Conservation (phyloP, 2,113 vertebrate species). For the Pionites leucogaster region DNA sequence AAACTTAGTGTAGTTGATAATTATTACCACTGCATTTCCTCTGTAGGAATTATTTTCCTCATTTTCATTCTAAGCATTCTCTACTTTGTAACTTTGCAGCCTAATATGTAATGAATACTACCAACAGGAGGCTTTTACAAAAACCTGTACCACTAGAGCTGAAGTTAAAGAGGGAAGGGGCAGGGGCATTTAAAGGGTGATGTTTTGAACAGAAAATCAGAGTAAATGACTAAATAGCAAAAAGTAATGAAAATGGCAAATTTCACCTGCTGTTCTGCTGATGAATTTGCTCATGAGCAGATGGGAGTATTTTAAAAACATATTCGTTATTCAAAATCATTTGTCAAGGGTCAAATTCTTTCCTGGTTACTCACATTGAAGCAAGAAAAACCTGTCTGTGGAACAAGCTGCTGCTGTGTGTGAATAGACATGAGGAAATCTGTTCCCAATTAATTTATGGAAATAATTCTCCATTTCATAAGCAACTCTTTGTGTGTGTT, state of each 20-base stretch:
- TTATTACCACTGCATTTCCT: conserved; percentile 36
- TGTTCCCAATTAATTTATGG: conserved; percentile 62
- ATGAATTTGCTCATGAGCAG: conserved; percentile 42
- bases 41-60: conserved; percentile 28
- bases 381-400: conserved; percentile 7
- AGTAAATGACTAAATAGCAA: conserved; percentile 32
- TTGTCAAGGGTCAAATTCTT: conserved; percentile 56
- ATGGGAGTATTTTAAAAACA: conserved; percentile 48
- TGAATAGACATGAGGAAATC: background rate
- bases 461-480: conserved; percentile 45
- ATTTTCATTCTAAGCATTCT: conserved; percentile 45
- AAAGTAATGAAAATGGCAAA: conserved; percentile 20
- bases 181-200: background rate
- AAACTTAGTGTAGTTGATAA: conserved; percentile 17
- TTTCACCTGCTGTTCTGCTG: conserved; percentile 49
- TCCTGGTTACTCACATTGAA: conserved; percentile 23
- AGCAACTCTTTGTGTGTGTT: conserved; percentile 9
- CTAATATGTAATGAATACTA: conserved; percentile 29
- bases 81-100: conserved; percentile 2
- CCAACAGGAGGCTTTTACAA: conserved; percentile 31
- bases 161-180: background rate
- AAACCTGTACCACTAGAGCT: background rate
- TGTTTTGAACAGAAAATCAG: background rate
- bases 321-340: conserved; percentile 37
- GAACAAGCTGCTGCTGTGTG: conserved; percentile 41